Evolutionary conservation across 2,797 vertebrate species (phyloP), one percentile per base, ranked within the genome.

Genomic region (Aldrovandia affinis): DNA sequence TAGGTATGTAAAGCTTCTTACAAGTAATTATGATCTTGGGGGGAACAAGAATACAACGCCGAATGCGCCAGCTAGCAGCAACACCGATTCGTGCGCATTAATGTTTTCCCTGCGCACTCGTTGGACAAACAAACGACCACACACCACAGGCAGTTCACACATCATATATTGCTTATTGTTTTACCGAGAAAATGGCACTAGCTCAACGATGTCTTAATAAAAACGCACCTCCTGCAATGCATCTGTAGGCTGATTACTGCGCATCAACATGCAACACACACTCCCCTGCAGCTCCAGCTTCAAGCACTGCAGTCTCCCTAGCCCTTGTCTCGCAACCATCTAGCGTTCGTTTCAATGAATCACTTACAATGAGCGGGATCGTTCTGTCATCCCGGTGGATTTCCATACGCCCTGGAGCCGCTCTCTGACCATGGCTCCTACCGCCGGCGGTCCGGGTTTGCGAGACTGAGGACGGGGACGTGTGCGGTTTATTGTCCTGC

Each of bases 401-500:
- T 92, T 97, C 97, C 89, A 95, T 92, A 88, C 97, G 93, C 1
- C 96, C 96, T 2, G 92, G 91, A 42, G 85, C 91, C 83, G 52
- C 86, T 89, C 95, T 95, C 91, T 92, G 95, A 59, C 94, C 95
- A 47, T 92, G 91, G 88, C 92, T 92, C 90, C 92, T 89, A 47
- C 90, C 78, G 83, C 89, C 87, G 83, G 89, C 80, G 85, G 89
- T 87, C 83, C 93, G 93, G 83, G 87, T 90, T 88, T 94, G 93
- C 78, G 93, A 88, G 84, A 90, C 90, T 12, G 95, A 92, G 44
- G 96, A 94, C 80, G 96, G 93, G 85, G 96, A 93, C 80, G 96
- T 92, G 88, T 95, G 96, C 20, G 97, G 97, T 90, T 97, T 98
- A 94, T 94, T 98, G 96, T 98, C 98, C 96, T 99, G 98, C 98